Evolutionary conservation across 2,888 invertebrate species (phyloP).

Genomic region (Proisotoma minuta): DNA sequence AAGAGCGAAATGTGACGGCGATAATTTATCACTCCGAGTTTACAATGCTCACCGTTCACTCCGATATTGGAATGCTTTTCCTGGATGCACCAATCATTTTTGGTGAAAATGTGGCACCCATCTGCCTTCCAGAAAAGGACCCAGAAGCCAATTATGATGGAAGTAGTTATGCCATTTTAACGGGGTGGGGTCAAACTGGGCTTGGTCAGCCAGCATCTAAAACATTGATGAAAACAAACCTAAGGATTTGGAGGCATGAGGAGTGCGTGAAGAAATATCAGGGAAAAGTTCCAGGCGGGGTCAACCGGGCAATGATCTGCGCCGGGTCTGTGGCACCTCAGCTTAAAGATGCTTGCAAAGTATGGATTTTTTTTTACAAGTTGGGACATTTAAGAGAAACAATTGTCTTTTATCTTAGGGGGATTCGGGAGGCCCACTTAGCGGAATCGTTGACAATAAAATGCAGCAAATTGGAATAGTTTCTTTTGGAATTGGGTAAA

Average conservation of each 20-base stretch:
- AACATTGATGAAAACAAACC: conserved; percentile 24
- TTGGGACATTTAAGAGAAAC: background rate
- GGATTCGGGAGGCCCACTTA: conserved; percentile 27
- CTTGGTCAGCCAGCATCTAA: conserved; percentile 12
- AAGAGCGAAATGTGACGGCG: conserved; percentile 73
- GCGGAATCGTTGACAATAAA: conserved; percentile 14
- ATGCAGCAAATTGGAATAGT: conserved; percentile 32
- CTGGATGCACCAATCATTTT: conserved; percentile 71
- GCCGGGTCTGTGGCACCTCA: conserved; percentile 18
- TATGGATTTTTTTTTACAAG: background rate
- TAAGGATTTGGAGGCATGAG: conserved; percentile 30
- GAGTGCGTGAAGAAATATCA: conserved; percentile 30
- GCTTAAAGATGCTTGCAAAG: conserved; percentile 26
- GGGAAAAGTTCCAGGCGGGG: conserved; percentile 29
- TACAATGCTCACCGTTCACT: conserved; percentile 67
- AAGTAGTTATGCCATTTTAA: conserved; percentile 53
- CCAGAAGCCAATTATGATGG: too few relatives aligned
- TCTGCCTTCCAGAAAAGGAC: conserved; percentile 59
- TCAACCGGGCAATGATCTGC: conserved; percentile 28
- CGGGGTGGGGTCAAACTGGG: conserved; percentile 28
- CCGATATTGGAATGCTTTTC: conserved; percentile 62
- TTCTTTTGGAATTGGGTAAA: conserved; percentile 28
- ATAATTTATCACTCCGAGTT: conserved; percentile 81
- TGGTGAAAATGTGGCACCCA: conserved; percentile 66
- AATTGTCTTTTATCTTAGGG: background rate